These are phyloP conservation scores for Leucoma salicis DNA, from an alignment of 2,888 invertebrate genomes.

Conservation along the genomic window DNA sequence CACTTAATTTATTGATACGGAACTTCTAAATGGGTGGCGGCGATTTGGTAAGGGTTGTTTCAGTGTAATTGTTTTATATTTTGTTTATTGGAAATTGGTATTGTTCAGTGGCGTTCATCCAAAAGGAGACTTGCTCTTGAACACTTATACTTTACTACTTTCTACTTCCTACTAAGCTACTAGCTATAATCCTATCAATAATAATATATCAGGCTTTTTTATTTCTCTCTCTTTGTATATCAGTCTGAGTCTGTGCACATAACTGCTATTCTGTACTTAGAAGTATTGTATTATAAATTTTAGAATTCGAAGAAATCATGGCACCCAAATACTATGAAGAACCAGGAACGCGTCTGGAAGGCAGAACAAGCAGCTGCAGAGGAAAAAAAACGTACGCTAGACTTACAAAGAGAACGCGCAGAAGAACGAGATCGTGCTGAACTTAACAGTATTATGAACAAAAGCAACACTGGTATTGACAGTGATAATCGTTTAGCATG, in stretches of 20 bases:
- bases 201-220: too few species aligned
- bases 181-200: too few species aligned
- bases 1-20: neutral
- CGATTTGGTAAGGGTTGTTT: conserved; percentile 55
- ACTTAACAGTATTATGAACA: conserved; percentile 82
- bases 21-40: conserved; percentile 61
- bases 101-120: too few species aligned
- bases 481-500: conserved; percentile 87
- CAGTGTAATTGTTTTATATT: neutral
- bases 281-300: conserved; percentile 2
- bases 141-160: too few species aligned
- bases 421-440: conserved; percentile 86
- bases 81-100: neutral
- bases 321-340: conserved; percentile 90
- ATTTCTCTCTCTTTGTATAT: too few species aligned
- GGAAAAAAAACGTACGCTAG: conserved; percentile 85
- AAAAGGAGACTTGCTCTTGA: too few species aligned
- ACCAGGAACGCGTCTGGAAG: conserved; percentile 90
- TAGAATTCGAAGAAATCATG: conserved; percentile 91
- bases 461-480: conserved; percentile 72
- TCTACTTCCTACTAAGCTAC: too few species aligned
- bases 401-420: conserved; percentile 85
- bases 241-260: too few species aligned
- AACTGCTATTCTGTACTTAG: too few species aligned
- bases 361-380: conserved; percentile 88